phyloP scores from a whole-genome alignment of 2,113 vertebrate species.

The Myocastor coypus region DNA sequence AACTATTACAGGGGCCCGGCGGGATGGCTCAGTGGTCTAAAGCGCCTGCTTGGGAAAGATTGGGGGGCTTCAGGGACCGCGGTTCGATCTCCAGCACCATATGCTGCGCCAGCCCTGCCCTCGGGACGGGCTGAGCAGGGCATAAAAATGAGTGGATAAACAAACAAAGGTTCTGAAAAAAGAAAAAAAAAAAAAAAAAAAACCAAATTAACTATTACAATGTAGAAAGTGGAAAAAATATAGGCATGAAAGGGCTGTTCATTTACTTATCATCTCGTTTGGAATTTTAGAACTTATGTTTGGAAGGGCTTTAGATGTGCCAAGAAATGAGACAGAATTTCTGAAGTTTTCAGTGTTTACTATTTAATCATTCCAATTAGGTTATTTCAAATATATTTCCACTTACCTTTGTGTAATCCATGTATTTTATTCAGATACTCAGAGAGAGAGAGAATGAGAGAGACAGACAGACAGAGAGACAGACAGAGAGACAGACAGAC shows the following conservation, averaged over 20 bases:
- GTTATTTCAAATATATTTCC: not conserved
- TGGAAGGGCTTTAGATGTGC: not conserved
- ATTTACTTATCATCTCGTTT: not conserved
- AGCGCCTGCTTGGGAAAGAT: too few relatives aligned
- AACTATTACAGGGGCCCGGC: too few relatives aligned
- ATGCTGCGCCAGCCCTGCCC: too few relatives aligned
- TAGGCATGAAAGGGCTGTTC: not conserved
- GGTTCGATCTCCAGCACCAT: too few relatives aligned
- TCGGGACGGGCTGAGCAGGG: too few relatives aligned
- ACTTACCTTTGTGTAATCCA: not conserved
- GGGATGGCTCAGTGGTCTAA: too few relatives aligned
- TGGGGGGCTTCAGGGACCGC: too few relatives aligned
- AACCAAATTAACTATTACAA: not conserved
- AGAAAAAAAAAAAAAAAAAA: too few relatives aligned
- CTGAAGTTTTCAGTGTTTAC: not conserved
- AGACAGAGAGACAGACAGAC: too few relatives aligned
- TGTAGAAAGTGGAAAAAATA: not conserved
- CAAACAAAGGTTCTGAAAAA: too few relatives aligned
- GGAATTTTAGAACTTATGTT: not conserved
- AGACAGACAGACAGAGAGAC: not conserved
- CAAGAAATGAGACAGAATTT: not conserved
- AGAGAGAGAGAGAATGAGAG: not conserved
- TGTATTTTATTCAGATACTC: not conserved
- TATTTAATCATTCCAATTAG: not conserved
- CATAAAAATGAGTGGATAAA: too few relatives aligned